These are phyloP conservation scores for Amphiduros pacificus DNA, from an alignment of 2,888 invertebrate genomes.

Conservation along the genomic window DNA sequence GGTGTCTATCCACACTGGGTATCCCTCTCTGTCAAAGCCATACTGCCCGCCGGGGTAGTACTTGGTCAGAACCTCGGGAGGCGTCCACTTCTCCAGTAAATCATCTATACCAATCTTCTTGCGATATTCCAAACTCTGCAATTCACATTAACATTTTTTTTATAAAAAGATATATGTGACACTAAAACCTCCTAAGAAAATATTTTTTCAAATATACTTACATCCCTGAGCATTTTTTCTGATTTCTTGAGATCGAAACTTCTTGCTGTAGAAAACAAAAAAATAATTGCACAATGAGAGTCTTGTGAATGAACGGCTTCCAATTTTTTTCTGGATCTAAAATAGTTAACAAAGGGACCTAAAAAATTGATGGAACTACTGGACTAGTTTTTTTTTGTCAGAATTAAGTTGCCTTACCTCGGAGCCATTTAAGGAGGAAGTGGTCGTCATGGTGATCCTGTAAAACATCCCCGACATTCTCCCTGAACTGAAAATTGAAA, in stretches of 20 bases:
- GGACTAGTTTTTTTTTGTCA: too few relatives aligned
- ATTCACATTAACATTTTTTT: background rate
- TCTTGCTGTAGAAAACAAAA: constrained; percentile 67
- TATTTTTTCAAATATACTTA: constrained; percentile 62
- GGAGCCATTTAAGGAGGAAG: constrained; percentile 50
- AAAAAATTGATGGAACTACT: too few relatives aligned
- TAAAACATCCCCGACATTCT: constrained; percentile 47
- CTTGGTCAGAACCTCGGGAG: constrained; percentile 64
- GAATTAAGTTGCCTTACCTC: too few relatives aligned
- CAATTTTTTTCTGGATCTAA: too few relatives aligned
- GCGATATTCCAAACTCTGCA: constrained; percentile 48
- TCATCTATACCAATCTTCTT: constrained; percentile 48
- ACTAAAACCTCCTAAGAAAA: too few relatives aligned
- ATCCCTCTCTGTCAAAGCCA: constrained; percentile 83
- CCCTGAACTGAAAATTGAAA: constrained; percentile 44
- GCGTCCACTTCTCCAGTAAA: constrained; percentile 47
- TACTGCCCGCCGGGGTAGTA: constrained; percentile 78
- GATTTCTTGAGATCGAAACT: constrained; percentile 85
- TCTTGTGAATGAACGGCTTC: too few relatives aligned
- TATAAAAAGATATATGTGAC: too few relatives aligned
- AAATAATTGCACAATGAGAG: background rate
- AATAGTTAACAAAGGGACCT: too few relatives aligned
- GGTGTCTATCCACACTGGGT: constrained; percentile 77
- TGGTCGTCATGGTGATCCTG: constrained; percentile 51
- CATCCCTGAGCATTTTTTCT: constrained; percentile 87